These are phyloP conservation scores for Rhagoletis zephyria DNA, from an alignment of 1,140 invertebrate species.

Conservation along the genomic window DNA sequence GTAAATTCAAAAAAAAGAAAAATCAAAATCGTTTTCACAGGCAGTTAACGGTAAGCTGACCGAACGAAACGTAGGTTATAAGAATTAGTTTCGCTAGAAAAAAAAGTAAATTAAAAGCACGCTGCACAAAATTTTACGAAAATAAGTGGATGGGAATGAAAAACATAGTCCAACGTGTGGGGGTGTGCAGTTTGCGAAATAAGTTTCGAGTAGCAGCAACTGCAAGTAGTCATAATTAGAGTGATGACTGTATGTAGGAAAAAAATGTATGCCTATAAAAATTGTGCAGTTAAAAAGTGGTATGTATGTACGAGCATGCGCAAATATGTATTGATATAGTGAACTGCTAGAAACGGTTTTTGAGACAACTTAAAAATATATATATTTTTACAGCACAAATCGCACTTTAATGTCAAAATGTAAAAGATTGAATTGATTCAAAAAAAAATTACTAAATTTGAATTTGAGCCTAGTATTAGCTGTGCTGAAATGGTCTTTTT, in stretches of 20 bases:
- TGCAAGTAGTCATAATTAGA: too few species aligned
- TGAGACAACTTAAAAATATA: neutral
- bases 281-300: too few species aligned
- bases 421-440: too few species aligned
- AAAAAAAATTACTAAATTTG: too few species aligned
- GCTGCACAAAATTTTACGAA: constrained; percentile 25
- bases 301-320: too few species aligned
- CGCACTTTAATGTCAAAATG: neutral
- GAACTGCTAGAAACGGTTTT: constrained; percentile 23
- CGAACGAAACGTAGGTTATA: neutral
- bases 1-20: neutral
- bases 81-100: constrained; percentile 19
- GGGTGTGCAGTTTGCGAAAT: too few species aligned
- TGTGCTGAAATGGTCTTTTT: too few species aligned
- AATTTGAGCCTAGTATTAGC: too few species aligned
- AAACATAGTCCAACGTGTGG: too few species aligned
- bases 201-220: too few species aligned
- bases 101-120: constrained; percentile 26
- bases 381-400: neutral
- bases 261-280: too few species aligned
- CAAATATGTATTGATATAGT: neutral
- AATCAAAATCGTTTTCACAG: neutral
- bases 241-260: too few species aligned
- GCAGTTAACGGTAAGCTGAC: neutral
- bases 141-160: neutral